Evolutionary conservation across 2,888 invertebrate genomes (phyloP).

Genomic region (Perizoma affinitatum): DNA sequence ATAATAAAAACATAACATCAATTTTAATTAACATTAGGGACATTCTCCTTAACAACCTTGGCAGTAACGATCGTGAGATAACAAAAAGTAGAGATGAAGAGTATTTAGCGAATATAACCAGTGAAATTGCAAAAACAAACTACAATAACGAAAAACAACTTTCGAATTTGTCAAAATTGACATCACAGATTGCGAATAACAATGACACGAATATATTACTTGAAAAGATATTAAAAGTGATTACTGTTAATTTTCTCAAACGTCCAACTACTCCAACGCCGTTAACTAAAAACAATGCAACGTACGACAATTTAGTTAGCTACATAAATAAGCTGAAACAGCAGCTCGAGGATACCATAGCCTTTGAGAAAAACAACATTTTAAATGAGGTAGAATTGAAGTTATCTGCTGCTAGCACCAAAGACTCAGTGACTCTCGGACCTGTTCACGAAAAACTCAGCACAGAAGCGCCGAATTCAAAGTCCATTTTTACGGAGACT

Average conservation of each 20-base stretch:
- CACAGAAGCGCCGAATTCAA: conserved; percentile 28
- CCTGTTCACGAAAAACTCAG: conserved; percentile 42
- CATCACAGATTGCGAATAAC: conserved; percentile 21
- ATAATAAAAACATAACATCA: conserved; percentile 3
- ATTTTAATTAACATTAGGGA: conserved; percentile 41
- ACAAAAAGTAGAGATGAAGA: conserved; percentile 22
- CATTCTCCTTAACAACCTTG: conserved; percentile 36
- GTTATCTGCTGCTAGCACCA: conserved; percentile 32
- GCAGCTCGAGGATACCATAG: conserved; percentile 43
- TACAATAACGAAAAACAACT: conserved; percentile 32
- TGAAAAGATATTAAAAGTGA: conserved; percentile 28
- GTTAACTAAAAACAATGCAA: conserved; percentile 36
- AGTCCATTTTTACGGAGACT: conserved; percentile 44
- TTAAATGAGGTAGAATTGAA: conserved; percentile 45
- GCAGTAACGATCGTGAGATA: conserved; percentile 16
- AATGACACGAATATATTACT: conserved; percentile 32
- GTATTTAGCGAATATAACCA: conserved; percentile 37
- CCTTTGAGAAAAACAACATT: conserved; percentile 44
- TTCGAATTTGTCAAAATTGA: conserved; percentile 35
- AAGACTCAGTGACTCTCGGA: conserved; percentile 14
- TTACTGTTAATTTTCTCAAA: conserved; percentile 27
- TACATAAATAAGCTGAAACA: conserved; percentile 46
- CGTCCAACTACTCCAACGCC: conserved; percentile 25
- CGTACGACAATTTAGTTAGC: conserved; percentile 39
- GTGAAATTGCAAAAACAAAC: conserved; percentile 33